These are phyloP conservation scores for Caenorhabditis angaria DNA, from an alignment of 2,888 invertebrate species.

Conservation along the genomic window DNA sequence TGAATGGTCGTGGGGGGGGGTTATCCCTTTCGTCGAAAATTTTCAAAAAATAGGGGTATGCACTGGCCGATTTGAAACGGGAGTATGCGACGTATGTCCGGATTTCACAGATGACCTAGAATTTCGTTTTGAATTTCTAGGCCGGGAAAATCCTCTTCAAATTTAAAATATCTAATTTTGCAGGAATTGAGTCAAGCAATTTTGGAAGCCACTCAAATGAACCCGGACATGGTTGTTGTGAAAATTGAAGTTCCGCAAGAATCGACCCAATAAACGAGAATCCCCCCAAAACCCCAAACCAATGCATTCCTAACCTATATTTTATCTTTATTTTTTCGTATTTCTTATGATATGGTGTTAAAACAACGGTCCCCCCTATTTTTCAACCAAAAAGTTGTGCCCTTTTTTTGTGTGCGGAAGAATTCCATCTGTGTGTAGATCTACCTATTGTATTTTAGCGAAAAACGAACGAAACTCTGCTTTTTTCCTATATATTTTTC, in stretches of 20 bases:
- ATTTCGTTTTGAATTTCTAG: not conserved
- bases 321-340: too few species aligned
- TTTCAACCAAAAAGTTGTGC: not conserved
- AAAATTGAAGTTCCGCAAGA: constrained; percentile 70
- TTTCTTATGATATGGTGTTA: not conserved
- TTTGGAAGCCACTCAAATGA: constrained; percentile 93
- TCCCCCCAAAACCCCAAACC: not conserved
- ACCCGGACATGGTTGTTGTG: constrained; percentile 89
- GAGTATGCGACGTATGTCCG: too few species aligned
- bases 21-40: too few species aligned
- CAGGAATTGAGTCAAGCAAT: constrained; percentile 93
- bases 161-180: constrained; percentile 10
- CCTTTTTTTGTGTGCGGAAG: not conserved
- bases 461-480: not conserved
- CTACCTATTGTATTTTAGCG: not conserved
- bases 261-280: constrained; percentile 34
- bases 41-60: too few species aligned
- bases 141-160: too few species aligned
- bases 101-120: not conserved
- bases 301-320: not conserved
- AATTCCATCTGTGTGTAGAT: constrained; percentile 1
- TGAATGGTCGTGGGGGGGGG: too few species aligned
- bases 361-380: not conserved
- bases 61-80: too few species aligned
- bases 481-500: not conserved